phyloP scores from a whole-genome alignment of 1,140 invertebrate species.

The Pissodes strobi region DNA sequence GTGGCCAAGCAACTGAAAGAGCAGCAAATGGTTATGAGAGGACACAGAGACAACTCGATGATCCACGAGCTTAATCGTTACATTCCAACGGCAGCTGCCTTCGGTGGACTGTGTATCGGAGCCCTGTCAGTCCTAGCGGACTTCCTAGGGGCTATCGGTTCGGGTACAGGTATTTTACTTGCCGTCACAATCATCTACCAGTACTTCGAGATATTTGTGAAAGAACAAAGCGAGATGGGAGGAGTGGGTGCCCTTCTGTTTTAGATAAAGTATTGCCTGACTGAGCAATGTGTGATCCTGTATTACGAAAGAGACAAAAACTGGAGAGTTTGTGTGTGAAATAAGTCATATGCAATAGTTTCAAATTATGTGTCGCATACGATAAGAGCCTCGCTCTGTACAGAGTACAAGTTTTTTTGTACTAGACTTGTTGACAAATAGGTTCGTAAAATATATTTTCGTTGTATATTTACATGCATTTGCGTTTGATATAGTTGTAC shows the following conservation, averaged over 20 bases:
- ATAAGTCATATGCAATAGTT: constrained; percentile 18
- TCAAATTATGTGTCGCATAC: constrained; percentile 28
- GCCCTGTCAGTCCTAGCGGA: constrained; percentile 97
- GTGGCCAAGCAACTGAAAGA: constrained; percentile 99
- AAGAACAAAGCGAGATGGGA: constrained; percentile 99
- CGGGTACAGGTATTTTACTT: constrained; percentile 97
- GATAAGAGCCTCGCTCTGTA: constrained; percentile 29
- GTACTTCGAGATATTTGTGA: constrained; percentile 99
- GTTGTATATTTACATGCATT: constrained; percentile 47
- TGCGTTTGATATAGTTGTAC: constrained; percentile 28
- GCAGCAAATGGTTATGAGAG: constrained; percentile 99
- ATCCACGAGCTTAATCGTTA: constrained; percentile 98
- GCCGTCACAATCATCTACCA: constrained; percentile 99
- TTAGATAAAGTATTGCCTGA: constrained; percentile 62
- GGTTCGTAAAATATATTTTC: constrained; percentile 39
- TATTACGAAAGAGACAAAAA: constrained; percentile 10
- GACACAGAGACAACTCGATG: constrained; percentile 98
- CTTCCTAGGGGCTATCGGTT: constrained; percentile 97
- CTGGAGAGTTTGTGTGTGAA: constrained; percentile 17
- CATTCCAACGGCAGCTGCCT: constrained; percentile 99
- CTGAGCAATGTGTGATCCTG: constrained; percentile 29
- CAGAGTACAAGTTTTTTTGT: constrained; percentile 43
- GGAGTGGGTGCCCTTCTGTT: constrained; percentile 97
- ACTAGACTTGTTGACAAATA: constrained; percentile 28
- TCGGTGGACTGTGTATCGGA: constrained; percentile 98